Base-by-base conservation (phyloP, 2,797 vertebrate species). In the Helarctos malayanus region DNA sequence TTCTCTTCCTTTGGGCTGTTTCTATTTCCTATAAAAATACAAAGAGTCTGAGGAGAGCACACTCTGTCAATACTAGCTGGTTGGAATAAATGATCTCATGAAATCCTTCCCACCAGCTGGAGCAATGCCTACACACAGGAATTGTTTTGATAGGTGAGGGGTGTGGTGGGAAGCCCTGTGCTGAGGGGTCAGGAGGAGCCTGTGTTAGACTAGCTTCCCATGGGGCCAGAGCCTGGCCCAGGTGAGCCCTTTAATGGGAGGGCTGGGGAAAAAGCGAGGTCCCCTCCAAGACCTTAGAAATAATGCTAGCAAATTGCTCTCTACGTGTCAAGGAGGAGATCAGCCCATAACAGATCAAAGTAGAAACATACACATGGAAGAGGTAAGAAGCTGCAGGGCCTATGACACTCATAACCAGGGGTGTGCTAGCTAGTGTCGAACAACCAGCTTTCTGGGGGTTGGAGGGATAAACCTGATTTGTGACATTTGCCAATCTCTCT, bases 361-460 rank as follows among this genome's bases (percentile, higher is more conserved):
- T 35, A 65, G 57, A 65, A 88, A 79, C 16, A n/a, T 29, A 57
- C 19, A 23, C n/a, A 3, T 27, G 52, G 63, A 69, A 85, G 83
- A 86, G 83, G 45, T 18, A 45, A 54, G 11, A 38, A 73, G n/a
- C 10, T 45, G 15, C 15, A 2, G 1, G 35, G 14, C 6, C 12
- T 1, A 0, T 3, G 52, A 27, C 5, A 14, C 27, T 45, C 12
- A 54, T n/a, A 29, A 54, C 23, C 14, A 2, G 12, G 3, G 0
- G 15, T 45, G 18, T 52, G 32, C 41, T 78, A 9, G 41, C 82
- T n/a, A 76, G 32, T 9, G 9, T 4, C 32, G 21, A 93, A 41
- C 5, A 38, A 45, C 19, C 57, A 59, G 56, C 41, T 57, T 75
- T 45, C 10, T 5, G 18, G 4, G 11, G 18, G 5, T 0, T 2